Percentiles rank a stretch among this genome's conserved stretches.
phyloP scores from a whole-genome alignment of 92 coral and sea anemone species.

The Palythoa grandis region DNA sequence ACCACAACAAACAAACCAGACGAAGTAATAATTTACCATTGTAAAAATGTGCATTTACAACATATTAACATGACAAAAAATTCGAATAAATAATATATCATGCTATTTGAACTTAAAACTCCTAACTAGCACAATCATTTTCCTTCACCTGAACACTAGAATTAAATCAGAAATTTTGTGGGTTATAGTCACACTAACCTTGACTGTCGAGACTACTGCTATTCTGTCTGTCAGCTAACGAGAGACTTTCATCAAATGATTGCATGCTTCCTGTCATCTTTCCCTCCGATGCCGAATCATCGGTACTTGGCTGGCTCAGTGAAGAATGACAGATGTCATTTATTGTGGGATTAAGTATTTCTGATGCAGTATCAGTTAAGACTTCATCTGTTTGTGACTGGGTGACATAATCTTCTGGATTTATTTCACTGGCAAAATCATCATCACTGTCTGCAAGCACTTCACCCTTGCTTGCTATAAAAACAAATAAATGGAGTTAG shows the following conservation, averaged over 20 bases:
- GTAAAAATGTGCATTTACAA: too few species aligned
- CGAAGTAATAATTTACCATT: too few species aligned
- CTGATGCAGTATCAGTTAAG: constrained; percentile 38
- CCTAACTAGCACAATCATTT: background rate
- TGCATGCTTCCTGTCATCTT: background rate
- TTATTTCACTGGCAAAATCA: constrained; percentile 70
- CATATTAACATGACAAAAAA: too few species aligned
- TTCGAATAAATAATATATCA: too few species aligned
- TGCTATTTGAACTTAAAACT: too few species aligned
- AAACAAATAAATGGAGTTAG: background rate
- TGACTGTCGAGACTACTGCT: constrained; percentile 40
- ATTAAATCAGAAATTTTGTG: background rate
- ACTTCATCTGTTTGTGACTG: background rate
- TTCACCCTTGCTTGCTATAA: constrained; percentile 54
- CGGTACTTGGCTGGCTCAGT: background rate
- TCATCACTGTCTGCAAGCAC: constrained; percentile 77
- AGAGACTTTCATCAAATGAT: constrained; percentile 18
- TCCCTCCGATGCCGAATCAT: background rate
- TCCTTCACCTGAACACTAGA: background rate
- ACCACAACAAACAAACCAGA: too few species aligned
- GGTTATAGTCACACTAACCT: background rate
- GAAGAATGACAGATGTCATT: background rate
- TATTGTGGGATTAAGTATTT: background rate
- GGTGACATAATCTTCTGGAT: constrained; percentile 49
- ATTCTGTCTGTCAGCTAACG: constrained; percentile 10